Conservation (phyloP, 2,797 vertebrate species). For the Mormyrus proboscirostris region DNA sequence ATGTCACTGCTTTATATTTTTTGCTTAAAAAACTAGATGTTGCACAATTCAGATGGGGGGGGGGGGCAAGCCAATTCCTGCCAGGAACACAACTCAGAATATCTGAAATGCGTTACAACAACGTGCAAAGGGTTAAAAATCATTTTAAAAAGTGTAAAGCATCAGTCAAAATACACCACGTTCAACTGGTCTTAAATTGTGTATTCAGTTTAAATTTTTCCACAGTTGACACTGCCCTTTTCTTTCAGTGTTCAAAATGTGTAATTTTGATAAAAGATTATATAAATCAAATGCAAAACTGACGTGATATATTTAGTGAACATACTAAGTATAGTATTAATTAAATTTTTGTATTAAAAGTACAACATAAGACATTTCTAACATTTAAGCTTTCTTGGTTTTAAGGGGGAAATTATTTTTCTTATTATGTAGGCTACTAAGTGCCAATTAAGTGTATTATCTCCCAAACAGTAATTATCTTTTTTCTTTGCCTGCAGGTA, state of each 20-base stretch:
- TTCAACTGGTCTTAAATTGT: not conserved
- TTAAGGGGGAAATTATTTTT: not conserved
- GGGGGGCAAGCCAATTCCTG: not conserved
- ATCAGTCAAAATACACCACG: not conserved
- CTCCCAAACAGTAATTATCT: not conserved
- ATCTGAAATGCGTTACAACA: not conserved
- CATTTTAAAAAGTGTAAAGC: not conserved
- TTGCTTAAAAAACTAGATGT: not conserved
- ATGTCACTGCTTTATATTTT: not conserved
- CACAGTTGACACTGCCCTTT: not conserved
- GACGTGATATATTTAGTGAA: not conserved
- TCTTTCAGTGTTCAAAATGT: not conserved
- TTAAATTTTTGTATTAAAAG: not conserved
- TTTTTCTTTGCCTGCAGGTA: conserved; percentile 61
- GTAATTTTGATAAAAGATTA: not conserved
- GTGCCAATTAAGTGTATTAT: not conserved
- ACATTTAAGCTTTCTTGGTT: not conserved
- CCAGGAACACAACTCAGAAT: not conserved
- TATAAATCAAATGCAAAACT: not conserved
- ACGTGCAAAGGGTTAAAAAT: not conserved
- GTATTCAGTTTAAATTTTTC: not conserved
- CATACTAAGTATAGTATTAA: not conserved
- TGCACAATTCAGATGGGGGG: not conserved
- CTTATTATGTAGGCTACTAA: not conserved
- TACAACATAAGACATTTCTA: not conserved